Evolutionary conservation across 1,140 invertebrate species (phyloP).

Genomic region (Neotoxoptera formosana): DNA sequence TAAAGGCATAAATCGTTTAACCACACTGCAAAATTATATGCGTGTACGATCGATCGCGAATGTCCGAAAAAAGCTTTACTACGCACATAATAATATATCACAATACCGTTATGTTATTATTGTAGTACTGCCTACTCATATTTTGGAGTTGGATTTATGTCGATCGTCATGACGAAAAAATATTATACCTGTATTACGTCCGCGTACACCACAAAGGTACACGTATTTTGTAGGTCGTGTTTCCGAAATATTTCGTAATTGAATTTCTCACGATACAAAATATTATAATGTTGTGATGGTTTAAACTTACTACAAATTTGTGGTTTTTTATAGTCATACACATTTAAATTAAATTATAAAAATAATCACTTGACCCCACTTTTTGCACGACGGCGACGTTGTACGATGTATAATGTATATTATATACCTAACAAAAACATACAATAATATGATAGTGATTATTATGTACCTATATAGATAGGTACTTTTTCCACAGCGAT

Average conservation of each 20-base stretch:
- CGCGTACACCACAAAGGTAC: not conserved
- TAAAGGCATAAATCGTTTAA: not conserved
- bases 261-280: not conserved
- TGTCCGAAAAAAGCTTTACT: not conserved
- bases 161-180: not conserved
- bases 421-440: not conserved
- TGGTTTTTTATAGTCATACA: not conserved
- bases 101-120: not conserved
- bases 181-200: not conserved
- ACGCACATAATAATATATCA: not conserved
- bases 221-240: not conserved
- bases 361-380: not conserved
- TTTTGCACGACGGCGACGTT: not conserved
- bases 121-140: not conserved
- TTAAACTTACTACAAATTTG: not conserved
- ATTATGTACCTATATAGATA: no score
- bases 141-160: not conserved
- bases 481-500: not conserved
- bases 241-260: not conserved
- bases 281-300: not conserved
- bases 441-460: not conserved
- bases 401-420: no score
- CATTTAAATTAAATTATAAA: not conserved
- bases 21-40: not conserved
- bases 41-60: not conserved